Conservation (phyloP, 1,140 invertebrate genomes). For the Portunus trituberculatus region DNA sequence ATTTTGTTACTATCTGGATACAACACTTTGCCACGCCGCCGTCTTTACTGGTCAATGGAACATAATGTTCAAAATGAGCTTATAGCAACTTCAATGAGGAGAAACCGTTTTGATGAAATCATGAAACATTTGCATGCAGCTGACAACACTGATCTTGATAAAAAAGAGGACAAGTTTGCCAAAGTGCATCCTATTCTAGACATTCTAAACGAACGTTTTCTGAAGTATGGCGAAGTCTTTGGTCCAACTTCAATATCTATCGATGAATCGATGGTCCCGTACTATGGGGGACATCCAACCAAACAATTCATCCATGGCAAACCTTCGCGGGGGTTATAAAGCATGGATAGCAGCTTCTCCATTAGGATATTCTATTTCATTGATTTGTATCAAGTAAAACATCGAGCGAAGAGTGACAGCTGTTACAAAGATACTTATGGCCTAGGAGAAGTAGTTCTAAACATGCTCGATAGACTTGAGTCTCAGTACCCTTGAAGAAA, state of each 20-base stretch:
- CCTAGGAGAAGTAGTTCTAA: conserved; percentile 22
- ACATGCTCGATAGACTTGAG: conserved; percentile 25
- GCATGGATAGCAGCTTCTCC: too few relatives aligned
- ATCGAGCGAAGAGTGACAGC: neutral
- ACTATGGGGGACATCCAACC: too few relatives aligned
- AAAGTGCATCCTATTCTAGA: conserved; percentile 39
- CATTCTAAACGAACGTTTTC: conserved; percentile 56
- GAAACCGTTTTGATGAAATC: too few relatives aligned
- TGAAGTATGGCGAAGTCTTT: too few relatives aligned
- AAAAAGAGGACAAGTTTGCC: conserved; percentile 44
- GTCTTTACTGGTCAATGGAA: conserved; percentile 37
- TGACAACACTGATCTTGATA: conserved; percentile 25
- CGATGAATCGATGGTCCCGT: too few relatives aligned
- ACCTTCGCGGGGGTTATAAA: too few relatives aligned
- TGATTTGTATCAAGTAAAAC: too few relatives aligned
- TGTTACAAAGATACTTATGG: too few relatives aligned
- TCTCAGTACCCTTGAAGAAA: neutral
- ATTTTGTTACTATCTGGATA: conserved; percentile 37
- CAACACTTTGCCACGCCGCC: conserved; percentile 37
- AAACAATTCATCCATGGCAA: too few relatives aligned
- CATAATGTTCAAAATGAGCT: conserved; percentile 29
- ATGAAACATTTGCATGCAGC: conserved; percentile 55
- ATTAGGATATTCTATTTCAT: too few relatives aligned
- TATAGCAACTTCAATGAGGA: too few relatives aligned
- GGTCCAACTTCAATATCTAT: too few relatives aligned